These are phyloP conservation scores for Ceraclea dissimilis DNA, from an alignment of 2,888 invertebrate genomes.

Conservation along the genomic window DNA sequence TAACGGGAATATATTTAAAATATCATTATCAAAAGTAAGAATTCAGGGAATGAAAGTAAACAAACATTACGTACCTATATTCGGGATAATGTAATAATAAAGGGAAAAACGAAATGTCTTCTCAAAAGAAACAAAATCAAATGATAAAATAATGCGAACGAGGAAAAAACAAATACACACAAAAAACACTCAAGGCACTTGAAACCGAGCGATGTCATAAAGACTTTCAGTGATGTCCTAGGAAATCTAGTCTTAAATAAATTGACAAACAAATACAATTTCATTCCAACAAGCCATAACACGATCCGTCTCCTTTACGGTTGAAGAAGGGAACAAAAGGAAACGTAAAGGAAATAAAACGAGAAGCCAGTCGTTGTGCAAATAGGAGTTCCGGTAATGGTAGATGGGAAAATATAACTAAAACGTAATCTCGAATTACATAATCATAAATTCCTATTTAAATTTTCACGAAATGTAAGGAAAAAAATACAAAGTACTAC, in stretches of 20 bases:
- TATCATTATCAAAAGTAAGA: neutral
- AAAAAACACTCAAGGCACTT: neutral
- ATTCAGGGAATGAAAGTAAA: neutral
- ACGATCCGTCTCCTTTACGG: neutral
- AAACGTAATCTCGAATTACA: neutral
- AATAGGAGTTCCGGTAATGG: neutral
- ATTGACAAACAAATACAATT: neutral
- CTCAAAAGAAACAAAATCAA: neutral
- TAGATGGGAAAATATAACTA: neutral
- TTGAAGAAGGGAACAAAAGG: neutral
- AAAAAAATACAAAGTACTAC: too few species aligned
- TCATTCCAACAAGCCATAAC: neutral
- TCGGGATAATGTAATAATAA: neutral
- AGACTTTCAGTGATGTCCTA: neutral
- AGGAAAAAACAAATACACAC: neutral
- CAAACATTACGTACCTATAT: neutral
- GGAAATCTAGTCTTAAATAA: constrained; percentile 2
- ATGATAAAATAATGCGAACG: neutral
- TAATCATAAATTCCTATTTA: constrained; percentile 1
- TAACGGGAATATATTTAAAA: neutral
- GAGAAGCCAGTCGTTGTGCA: neutral
- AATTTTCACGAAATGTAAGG: neutral
- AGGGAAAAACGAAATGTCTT: neutral
- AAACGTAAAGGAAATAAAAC: neutral
- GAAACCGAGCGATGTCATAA: neutral